A percentile compares a stretch with the other conserved stretches of the same genome.
phyloP scores from a whole-genome alignment of 2,888 invertebrate genomes.

The Euzophera pinguis region DNA sequence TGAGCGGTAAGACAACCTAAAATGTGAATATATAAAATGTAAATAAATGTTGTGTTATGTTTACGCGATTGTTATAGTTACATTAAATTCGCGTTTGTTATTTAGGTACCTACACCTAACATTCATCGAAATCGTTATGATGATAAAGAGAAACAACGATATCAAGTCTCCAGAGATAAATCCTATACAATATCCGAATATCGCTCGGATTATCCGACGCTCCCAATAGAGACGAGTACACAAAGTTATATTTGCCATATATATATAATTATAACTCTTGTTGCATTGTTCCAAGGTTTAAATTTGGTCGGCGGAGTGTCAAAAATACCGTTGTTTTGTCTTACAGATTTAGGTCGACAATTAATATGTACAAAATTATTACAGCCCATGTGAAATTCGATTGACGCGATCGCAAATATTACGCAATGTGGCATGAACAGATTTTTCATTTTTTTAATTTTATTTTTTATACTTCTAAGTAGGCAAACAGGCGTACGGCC shows the following conservation, averaged over 20 bases:
- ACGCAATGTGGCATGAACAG: no score
- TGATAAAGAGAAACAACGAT: background rate
- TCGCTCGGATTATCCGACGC: background rate
- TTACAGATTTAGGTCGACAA: background rate
- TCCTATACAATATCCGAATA: slow-evolving; percentile 7
- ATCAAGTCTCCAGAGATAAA: background rate
- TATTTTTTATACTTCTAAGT: no score
- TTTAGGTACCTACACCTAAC: no score
- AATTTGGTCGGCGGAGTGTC: background rate
- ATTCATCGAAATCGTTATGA: no score
- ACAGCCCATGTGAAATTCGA: background rate
- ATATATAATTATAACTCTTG: background rate
- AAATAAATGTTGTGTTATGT: no score
- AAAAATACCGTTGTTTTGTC: background rate
- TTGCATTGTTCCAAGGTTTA: background rate
- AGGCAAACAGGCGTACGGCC: no score
- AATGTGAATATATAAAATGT: no score
- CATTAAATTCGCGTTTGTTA: no score
- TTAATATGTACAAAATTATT: slow-evolving; percentile 3
- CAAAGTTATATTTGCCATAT: background rate
- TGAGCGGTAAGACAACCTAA: no score
- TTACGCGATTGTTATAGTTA: no score
- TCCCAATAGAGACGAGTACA: background rate
- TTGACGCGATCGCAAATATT: background rate
- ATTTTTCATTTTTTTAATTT: no score